A percentile compares a stretch with the other conserved stretches of the same genome.
phyloP scores from a whole-genome alignment of 2,797 vertebrate species.

The Dendrocincla tyrannina region DNA sequence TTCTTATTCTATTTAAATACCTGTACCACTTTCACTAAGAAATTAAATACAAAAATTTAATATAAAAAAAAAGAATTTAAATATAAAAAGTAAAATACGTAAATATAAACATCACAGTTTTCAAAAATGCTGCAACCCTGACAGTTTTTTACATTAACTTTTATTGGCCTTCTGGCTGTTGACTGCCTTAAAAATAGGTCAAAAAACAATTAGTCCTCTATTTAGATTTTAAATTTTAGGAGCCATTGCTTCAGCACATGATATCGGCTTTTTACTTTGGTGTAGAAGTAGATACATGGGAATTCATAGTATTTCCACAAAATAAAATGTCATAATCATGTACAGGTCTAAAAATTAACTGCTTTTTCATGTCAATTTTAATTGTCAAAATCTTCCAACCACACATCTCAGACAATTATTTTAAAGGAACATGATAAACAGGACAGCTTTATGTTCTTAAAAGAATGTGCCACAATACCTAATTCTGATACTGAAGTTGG shows the following conservation, averaged over 20 bases:
- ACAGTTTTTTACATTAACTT: neutral
- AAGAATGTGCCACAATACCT: neutral
- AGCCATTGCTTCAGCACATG: neutral
- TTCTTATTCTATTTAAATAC: neutral
- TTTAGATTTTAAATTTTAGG: neutral
- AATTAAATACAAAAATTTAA: neutral
- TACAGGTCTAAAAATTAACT: neutral
- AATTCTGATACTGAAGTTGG: neutral
- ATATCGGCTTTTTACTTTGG: neutral
- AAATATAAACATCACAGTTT: neutral
- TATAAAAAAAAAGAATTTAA: neutral
- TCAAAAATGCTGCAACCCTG: neutral
- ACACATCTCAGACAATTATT: neutral
- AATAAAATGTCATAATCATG: conserved; percentile 25
- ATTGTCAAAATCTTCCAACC: conserved; percentile 8
- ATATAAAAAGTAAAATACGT: neutral
- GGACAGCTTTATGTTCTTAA: neutral
- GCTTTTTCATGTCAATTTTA: conserved; percentile 11
- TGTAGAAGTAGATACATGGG: neutral
- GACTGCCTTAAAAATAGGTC: neutral
- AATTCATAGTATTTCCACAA: neutral
- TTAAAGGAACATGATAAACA: conserved; percentile 10
- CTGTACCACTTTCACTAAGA: neutral
- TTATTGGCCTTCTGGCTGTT: neutral
- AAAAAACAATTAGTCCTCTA: neutral